Evolutionary conservation across 2,797 vertebrate genomes (phyloP), one percentile per base, ranked within the genome.

Genomic region (Lycodopsis pacificus): DNA sequence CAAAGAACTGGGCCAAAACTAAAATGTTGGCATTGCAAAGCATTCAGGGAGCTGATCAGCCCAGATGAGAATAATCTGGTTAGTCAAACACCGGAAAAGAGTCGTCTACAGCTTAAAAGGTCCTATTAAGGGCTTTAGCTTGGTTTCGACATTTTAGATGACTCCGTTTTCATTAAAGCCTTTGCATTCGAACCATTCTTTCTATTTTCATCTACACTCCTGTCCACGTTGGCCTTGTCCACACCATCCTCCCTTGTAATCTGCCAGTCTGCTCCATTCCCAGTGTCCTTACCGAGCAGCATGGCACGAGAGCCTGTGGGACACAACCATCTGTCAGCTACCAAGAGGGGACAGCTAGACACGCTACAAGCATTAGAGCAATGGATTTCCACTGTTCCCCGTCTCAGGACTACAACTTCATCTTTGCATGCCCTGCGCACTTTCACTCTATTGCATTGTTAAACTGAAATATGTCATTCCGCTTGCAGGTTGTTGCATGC

Each of bases 321-420:
- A 90, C 71, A 74, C 64, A 80, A 86, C 85, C 83, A 89, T 90
- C 86, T 88, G 85, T 84, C 85, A 79, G 73, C 79, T 75, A 68
- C 77, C 2, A 57, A 79, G 75, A 75, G 83, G 69, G 77, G 80
- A 75, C 77, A 71, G 46, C 63, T 2, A 79, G 73, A 92, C 87
- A 91, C 32, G 75, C 77, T 80, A 79, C 68, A 76, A 40, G 81
- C 84, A 92, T 92, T 87, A 93, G 62, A 82, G 61, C 80, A 75
- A 92, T 92, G 89, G 85, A 87, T 89, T 91, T 91, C 75, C 84
- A 61, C 88, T 83, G 87, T 90, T 88, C 17, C 30, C 46, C 42
- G 73, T 88, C 74, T 84, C 61, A 27, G 56, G 69, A 76, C 42
- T 71, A 53, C 70, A 80, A 79, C 70, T 36, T 83, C 63, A 40